A percentile compares a stretch with the other conserved stretches of the same genome.
phyloP scores from a whole-genome alignment of 64 coral and sea anemone genomes.

The Acropora yongei region DNA sequence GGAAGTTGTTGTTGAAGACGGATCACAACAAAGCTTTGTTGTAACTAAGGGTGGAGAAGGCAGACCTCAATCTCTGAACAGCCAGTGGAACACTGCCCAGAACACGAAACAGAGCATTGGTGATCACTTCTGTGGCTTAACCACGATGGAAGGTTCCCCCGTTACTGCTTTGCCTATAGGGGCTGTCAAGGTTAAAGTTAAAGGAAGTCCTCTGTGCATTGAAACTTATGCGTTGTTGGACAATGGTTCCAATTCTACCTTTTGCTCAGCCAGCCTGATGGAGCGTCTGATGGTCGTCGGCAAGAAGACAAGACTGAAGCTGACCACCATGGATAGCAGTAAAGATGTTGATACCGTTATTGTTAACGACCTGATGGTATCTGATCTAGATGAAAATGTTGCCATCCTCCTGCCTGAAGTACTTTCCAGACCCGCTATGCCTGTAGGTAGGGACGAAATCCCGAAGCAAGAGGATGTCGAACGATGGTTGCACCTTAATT shows the following conservation, averaged over 20 bases:
- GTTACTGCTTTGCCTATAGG: no score
- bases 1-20: no score
- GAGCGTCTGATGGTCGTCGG: constrained; percentile 36
- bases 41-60: no score
- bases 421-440: constrained; percentile 42
- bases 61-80: no score
- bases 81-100: no score
- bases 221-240: constrained; percentile 53
- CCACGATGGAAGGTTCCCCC: no score
- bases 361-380: constrained; percentile 39
- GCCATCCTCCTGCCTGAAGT: constrained; percentile 33
- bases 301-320: constrained; percentile 54
- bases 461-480: constrained; percentile 24
- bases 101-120: no score
- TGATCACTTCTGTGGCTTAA: no score
- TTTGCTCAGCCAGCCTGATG: constrained; percentile 61
- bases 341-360: constrained; percentile 31
- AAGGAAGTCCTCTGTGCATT: constrained; percentile 34
- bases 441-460: constrained; percentile 37
- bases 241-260: constrained; percentile 59
- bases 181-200: no score
- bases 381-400: constrained; percentile 51
- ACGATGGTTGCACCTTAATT: not conserved
- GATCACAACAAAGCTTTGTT: no score
- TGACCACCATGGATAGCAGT: constrained; percentile 50